phyloP scores from a whole-genome alignment of 2,888 invertebrate species.

The Salpingus planirostris region DNA sequence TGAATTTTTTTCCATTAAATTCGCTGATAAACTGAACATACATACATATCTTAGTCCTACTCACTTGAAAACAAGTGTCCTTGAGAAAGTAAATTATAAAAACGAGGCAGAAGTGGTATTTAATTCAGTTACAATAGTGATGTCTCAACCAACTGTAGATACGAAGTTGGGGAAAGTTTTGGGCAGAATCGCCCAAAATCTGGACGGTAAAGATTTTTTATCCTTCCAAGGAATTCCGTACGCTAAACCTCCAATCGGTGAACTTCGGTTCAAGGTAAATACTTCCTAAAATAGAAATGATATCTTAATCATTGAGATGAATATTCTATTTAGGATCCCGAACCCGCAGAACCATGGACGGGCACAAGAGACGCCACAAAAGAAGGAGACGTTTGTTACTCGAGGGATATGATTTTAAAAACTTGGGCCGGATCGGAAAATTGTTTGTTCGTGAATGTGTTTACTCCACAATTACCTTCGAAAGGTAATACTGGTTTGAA shows the following conservation, averaged over 20 bases:
- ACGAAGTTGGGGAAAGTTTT: not conserved
- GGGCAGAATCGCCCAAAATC: not conserved
- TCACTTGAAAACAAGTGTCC: too few relatives aligned
- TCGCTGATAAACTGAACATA: too few relatives aligned
- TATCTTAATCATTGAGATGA: not conserved
- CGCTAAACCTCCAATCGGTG: not conserved
- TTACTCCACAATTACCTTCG: not conserved
- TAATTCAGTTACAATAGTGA: too few relatives aligned
- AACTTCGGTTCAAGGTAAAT: not conserved
- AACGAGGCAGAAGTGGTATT: too few relatives aligned
- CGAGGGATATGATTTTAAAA: constrained; percentile 10
- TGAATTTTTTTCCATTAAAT: too few relatives aligned
- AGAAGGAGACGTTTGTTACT: constrained; percentile 21
- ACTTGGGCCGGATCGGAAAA: not conserved
- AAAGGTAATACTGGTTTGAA: constrained; percentile 11
- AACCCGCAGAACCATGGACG: constrained; percentile 20
- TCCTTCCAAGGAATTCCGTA: not conserved
- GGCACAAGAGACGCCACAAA: constrained; percentile 22
- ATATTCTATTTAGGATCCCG: constrained; percentile 16
- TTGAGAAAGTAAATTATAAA: too few relatives aligned
- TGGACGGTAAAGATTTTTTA: not conserved
- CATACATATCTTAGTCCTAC: too few relatives aligned
- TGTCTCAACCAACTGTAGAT: not conserved
- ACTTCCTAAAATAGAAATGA: not conserved
- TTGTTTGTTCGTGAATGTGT: not conserved